phyloP scores from a whole-genome alignment of 2,888 invertebrate genomes.

The Drosophila macrospina region DNA sequence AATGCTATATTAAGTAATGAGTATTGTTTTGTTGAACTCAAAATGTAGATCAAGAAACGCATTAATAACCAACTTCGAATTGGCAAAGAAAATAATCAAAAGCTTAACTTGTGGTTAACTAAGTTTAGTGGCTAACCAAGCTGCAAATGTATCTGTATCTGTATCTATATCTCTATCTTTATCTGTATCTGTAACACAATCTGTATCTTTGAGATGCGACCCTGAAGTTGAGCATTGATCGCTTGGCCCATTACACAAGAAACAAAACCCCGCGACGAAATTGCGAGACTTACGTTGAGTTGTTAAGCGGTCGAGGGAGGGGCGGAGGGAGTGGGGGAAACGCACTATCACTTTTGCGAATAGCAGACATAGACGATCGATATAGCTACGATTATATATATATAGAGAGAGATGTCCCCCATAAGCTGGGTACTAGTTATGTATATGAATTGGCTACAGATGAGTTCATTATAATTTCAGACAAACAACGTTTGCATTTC shows the following conservation, averaged over 20 bases:
- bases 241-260: slow-evolving; percentile 49
- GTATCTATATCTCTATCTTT: too few species aligned
- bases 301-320: too few species aligned
- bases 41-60: slow-evolving; percentile 31
- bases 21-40: neutral
- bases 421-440: slow-evolving; percentile 24
- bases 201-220: slow-evolving; percentile 35
- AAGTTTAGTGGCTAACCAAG: slow-evolving; percentile 13
- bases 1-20: too few species aligned
- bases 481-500: slow-evolving; percentile 75
- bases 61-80: slow-evolving; percentile 37
- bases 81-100: slow-evolving; percentile 27
- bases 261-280: slow-evolving; percentile 27
- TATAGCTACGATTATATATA: slow-evolving; percentile 8
- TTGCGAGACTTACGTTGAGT: slow-evolving; percentile 46
- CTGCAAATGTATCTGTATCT: slow-evolving; percentile 9
- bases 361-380: neutral
- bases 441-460: slow-evolving; percentile 51
- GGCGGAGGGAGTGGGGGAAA: neutral
- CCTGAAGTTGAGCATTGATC: slow-evolving; percentile 53
- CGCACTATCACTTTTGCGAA: slow-evolving; percentile 62
- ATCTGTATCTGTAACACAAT: too few species aligned
- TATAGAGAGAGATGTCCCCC: slow-evolving; percentile 53
- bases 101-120: slow-evolving; percentile 1
- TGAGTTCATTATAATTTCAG: slow-evolving; percentile 71